Percentiles rank a stretch among this genome's conserved stretches.
Conservation (phyloP, 2,888 invertebrate species). For the Diplolepis rosae region DNA sequence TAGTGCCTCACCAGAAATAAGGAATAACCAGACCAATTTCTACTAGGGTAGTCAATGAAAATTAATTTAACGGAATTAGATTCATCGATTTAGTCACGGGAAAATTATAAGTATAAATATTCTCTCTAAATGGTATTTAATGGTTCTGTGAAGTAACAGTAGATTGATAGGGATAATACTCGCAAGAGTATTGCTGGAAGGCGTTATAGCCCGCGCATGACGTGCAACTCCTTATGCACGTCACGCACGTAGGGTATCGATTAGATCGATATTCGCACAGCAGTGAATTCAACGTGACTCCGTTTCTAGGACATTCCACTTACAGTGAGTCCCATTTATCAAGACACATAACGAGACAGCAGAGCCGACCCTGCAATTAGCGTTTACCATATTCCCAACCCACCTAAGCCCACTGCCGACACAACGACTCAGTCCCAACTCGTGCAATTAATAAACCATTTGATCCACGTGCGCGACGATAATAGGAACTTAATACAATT, state of each 20-base stretch:
- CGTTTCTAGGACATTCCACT: conserved; percentile 35
- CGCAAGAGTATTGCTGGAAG: neutral
- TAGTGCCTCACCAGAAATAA: no score
- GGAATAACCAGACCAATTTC: no score
- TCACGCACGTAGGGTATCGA: conserved; percentile 3
- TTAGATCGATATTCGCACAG: conserved; percentile 27
- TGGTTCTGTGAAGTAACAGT: neutral
- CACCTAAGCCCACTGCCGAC: conserved; percentile 24
- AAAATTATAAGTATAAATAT: neutral
- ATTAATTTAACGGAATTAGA: neutral
- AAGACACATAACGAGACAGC: conserved; percentile 32
- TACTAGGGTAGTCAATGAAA: no score
- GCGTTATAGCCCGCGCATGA: neutral
- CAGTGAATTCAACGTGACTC: conserved; percentile 19
- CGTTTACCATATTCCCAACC: conserved; percentile 26
- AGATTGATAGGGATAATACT: neutral
- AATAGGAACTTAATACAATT: neutral
- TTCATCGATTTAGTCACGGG: neutral
- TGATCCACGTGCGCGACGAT: conserved; percentile 1
- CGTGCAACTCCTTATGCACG: conserved; percentile 23
- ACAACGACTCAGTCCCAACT: conserved; percentile 3
- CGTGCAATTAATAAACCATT: conserved; percentile 22
- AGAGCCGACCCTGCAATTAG: conserved; percentile 32
- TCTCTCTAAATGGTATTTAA: neutral
- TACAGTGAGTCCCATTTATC: conserved; percentile 27